Percentiles rank a stretch among this genome's conserved stretches.
These are phyloP conservation scores for Parus major DNA, from an alignment of 2,113 vertebrate genomes.

Conservation along the genomic window DNA sequence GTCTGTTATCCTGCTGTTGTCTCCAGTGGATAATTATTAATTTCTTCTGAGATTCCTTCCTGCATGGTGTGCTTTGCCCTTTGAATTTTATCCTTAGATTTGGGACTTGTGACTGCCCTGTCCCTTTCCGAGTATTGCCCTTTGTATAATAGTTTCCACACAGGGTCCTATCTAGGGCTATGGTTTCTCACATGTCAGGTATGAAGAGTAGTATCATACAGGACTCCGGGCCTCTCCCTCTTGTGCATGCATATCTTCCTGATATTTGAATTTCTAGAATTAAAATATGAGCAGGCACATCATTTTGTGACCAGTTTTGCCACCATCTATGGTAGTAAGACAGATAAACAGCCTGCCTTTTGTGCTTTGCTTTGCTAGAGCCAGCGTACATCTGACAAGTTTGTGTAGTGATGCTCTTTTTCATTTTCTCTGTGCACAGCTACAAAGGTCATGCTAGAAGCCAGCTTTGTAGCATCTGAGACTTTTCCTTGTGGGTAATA, in stretches of 20 bases:
- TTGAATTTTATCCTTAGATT: background rate
- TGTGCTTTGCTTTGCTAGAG: background rate
- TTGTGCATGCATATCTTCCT: rapidly evolving
- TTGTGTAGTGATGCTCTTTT: background rate
- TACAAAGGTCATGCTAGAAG: background rate
- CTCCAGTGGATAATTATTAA: background rate
- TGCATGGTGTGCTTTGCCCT: background rate
- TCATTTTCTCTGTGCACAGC: background rate
- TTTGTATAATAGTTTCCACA: background rate
- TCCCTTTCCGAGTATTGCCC: background rate
- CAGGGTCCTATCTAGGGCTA: background rate
- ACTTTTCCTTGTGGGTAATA: background rate
- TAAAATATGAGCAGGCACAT: background rate
- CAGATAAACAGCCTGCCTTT: background rate
- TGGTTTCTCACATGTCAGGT: rapidly evolving
- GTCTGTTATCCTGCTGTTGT: background rate
- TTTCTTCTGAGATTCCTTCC: background rate
- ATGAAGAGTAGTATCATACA: background rate
- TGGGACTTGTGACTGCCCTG: no score
- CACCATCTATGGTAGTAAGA: background rate
- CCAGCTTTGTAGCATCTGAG: background rate
- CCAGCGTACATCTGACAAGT: background rate
- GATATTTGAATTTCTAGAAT: background rate
- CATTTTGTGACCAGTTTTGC: background rate
- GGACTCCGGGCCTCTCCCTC: background rate